Percentiles rank a stretch among this genome's conserved stretches.
Conservation (phyloP, 2,797 vertebrate genomes). For the Euthynnus affinis region DNA sequence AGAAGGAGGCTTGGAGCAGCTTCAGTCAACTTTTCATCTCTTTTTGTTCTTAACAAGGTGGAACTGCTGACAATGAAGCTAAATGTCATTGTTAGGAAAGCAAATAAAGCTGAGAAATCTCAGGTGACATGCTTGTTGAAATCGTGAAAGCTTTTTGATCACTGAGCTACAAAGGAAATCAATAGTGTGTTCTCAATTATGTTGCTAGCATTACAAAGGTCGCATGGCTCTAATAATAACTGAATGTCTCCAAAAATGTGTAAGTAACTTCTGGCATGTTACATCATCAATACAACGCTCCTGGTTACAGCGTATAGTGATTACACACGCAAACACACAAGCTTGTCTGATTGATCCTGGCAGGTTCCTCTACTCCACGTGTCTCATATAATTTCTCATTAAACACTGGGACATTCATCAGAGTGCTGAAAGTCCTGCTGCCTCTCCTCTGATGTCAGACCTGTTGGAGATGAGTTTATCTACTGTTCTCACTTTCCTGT, state of each 20-base stretch:
- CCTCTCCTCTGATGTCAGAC: slow-evolving; percentile 37
- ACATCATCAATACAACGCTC: neutral
- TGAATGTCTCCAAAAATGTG: neutral
- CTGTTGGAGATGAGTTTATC: slow-evolving; percentile 10
- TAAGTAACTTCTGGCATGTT: neutral
- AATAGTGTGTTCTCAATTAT: neutral
- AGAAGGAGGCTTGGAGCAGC: neutral
- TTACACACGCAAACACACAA: slow-evolving; percentile 20
- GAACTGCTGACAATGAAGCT: neutral
- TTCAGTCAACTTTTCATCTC: neutral
- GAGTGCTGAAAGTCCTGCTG: no score
- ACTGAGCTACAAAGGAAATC: no score
- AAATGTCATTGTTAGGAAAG: neutral
- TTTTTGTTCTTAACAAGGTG: neutral
- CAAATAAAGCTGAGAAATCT: neutral
- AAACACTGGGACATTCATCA: slow-evolving; percentile 43
- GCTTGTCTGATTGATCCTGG: slow-evolving; percentile 52
- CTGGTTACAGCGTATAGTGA: neutral
- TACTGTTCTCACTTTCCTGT: slow-evolving; percentile 19
- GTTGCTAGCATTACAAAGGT: no score
- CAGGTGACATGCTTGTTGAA: neutral
- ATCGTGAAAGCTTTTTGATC: no score
- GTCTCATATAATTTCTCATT: slow-evolving; percentile 49
- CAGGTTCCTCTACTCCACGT: slow-evolving; percentile 37
- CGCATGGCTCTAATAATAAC: neutral